A percentile compares a stretch with the other conserved stretches of the same genome.
phyloP scores from a whole-genome alignment of 2,888 invertebrate species.

The Drosophila demipolita region DNA sequence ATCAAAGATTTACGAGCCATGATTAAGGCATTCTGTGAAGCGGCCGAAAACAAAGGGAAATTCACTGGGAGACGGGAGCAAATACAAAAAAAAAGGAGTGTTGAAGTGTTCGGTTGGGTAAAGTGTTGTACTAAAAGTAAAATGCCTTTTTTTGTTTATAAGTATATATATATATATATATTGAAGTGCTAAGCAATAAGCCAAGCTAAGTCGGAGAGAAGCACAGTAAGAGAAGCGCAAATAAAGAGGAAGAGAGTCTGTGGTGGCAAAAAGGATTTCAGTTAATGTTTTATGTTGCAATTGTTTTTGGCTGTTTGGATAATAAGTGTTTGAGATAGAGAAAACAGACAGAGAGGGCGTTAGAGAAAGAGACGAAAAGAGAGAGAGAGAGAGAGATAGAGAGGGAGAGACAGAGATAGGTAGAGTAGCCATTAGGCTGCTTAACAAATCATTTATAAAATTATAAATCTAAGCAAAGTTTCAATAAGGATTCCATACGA shows the following conservation, averaged over 20 bases:
- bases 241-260: background rate
- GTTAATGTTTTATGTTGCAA: slow-evolving; percentile 26
- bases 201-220: slow-evolving; percentile 6
- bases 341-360: background rate
- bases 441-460: background rate
- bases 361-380: no score
- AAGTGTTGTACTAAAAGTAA: slow-evolving; percentile 65
- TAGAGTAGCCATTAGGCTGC: background rate
- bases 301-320: slow-evolving; percentile 4
- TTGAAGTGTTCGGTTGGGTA: slow-evolving; percentile 40
- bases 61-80: slow-evolving; percentile 9
- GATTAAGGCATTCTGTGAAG: slow-evolving; percentile 73
- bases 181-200: slow-evolving; percentile 60
- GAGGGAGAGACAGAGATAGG: background rate
- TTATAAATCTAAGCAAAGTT: background rate
- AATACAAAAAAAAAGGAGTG: slow-evolving; percentile 29
- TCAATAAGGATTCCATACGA: background rate
- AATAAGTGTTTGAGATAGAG: background rate
- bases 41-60: slow-evolving; percentile 48
- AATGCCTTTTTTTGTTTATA: slow-evolving; percentile 32
- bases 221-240: no score
- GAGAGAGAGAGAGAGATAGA: background rate
- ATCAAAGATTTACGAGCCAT: slow-evolving; percentile 81
- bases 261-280: slow-evolving; percentile 9
- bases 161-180: slow-evolving; percentile 32